Evolutionary conservation across 2,888 invertebrate genomes (phyloP).

Genomic region (Oasisia sp.): DNA sequence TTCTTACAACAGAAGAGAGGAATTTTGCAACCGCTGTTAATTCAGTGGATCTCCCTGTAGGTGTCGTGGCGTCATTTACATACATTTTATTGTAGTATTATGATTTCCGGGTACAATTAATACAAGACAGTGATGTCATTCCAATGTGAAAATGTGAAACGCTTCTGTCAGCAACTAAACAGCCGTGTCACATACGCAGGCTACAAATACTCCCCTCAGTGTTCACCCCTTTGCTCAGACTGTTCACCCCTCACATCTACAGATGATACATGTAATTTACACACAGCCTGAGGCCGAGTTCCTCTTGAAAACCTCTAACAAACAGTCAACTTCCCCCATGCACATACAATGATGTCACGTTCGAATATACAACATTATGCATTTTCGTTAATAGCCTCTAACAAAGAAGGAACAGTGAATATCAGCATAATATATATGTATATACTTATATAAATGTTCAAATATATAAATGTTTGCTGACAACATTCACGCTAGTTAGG

Average conservation of each 20-base stretch:
- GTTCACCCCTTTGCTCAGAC: not conserved
- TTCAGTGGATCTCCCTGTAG: not conserved
- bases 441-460: no score
- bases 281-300: not conserved
- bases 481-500: not conserved
- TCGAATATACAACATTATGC: not conserved
- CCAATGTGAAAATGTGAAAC: not conserved
- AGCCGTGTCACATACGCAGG: not conserved
- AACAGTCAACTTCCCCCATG: not conserved
- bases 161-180: not conserved
- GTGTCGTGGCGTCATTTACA: not conserved
- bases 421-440: not conserved
- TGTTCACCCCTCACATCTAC: not conserved
- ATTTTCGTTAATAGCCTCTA: not conserved
- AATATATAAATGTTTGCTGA: not conserved
- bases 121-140: not conserved
- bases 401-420: not conserved
- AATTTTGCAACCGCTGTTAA: not conserved
- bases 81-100: not conserved
- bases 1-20: not conserved
- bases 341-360: not conserved
- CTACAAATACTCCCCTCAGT: not conserved
- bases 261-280: not conserved
- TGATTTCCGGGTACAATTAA: not conserved
- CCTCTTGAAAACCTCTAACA: not conserved